Evolutionary conservation across 2,797 vertebrate species (phyloP).

Genomic region (Varecia variegata): DNA sequence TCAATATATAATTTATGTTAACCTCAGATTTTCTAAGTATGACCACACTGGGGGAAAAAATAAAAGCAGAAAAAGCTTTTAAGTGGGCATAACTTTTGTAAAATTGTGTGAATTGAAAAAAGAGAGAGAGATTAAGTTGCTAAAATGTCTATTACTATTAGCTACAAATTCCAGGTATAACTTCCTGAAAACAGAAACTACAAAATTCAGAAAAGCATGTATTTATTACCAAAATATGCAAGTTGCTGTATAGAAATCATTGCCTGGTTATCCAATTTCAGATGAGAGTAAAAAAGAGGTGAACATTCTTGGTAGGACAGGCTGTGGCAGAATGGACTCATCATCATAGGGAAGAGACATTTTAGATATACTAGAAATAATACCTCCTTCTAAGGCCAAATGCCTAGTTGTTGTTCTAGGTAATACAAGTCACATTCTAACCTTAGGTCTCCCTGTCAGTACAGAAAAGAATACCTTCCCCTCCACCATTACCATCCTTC

Average conservation of each 20-base stretch:
- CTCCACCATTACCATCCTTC: not conserved
- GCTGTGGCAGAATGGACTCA: not conserved
- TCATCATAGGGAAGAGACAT: not conserved
- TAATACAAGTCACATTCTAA: not conserved
- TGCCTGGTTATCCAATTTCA: not conserved
- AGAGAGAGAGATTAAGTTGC: not conserved
- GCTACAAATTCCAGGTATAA: not conserved
- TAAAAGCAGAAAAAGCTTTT: conserved; percentile 12
- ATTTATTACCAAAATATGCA: not conserved
- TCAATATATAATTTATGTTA: conserved; percentile 34
- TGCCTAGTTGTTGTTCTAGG: not conserved
- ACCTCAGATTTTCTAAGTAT: not conserved
- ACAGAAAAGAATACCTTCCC: not conserved
- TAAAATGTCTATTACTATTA: conserved; percentile 3
- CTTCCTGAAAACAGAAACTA: not conserved
- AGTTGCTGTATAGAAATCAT: not conserved
- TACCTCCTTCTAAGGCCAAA: not conserved
- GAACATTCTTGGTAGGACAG: not conserved
- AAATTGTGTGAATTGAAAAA: not conserved
- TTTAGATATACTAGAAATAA: not conserved
- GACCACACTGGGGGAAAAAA: not conserved
- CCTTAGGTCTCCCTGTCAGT: not conserved
- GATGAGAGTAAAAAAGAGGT: not conserved
- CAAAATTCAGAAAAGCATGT: not conserved
- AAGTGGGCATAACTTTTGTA: not conserved